A percentile compares a stretch with the other conserved stretches of the same genome.
phyloP scores from a whole-genome alignment of 1,140 invertebrate species.

The Leptinotarsa undecemlineata region DNA sequence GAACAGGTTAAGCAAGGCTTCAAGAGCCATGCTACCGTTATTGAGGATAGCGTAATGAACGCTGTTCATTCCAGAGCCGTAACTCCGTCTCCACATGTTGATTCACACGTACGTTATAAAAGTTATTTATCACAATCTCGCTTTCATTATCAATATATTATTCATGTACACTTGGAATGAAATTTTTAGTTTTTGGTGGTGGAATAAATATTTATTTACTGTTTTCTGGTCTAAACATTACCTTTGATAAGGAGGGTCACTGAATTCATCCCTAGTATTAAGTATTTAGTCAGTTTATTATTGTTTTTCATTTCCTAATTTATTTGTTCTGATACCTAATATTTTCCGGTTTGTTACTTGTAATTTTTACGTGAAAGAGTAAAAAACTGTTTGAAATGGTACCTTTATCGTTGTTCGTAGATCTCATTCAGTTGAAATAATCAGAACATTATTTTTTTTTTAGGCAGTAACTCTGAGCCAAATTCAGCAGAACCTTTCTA shows the following conservation, averaged over 20 bases:
- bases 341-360: too few relatives aligned
- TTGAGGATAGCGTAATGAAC: constrained; percentile 63
- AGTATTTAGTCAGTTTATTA: too few relatives aligned
- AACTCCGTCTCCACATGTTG: constrained; percentile 66
- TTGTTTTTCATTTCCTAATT: too few relatives aligned
- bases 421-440: constrained; percentile 5
- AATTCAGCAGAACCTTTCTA: constrained; percentile 71
- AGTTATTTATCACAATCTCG: neutral
- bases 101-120: constrained; percentile 59
- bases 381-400: too few relatives aligned
- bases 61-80: constrained; percentile 70
- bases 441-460: constrained; percentile 16
- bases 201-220: constrained; percentile 10
- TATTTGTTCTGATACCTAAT: too few relatives aligned
- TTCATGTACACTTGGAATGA: too few relatives aligned
- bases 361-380: too few relatives aligned
- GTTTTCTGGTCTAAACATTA: too few relatives aligned
- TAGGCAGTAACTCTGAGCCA: constrained; percentile 63
- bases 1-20: constrained; percentile 64
- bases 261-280: too few relatives aligned
- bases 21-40: constrained; percentile 62
- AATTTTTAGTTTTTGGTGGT: constrained; percentile 14
- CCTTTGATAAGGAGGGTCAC: too few relatives aligned
- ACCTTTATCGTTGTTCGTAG: too few relatives aligned
- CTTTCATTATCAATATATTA: neutral